Percentiles rank a stretch among this genome's conserved stretches.
These are phyloP conservation scores for Coenonympha arcania DNA, from an alignment of 2,888 invertebrate genomes.

Conservation along the genomic window DNA sequence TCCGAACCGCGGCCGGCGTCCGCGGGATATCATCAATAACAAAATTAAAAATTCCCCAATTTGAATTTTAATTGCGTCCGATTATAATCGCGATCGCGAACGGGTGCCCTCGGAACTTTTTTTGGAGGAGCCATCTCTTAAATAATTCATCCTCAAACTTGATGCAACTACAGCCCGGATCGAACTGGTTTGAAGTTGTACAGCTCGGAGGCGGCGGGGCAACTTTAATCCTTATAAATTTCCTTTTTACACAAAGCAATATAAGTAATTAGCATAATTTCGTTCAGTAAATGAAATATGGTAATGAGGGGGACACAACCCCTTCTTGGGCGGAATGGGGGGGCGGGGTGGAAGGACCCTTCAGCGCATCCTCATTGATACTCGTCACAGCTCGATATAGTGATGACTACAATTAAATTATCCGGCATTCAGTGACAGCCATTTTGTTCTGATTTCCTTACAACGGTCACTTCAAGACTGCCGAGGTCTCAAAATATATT, in stretches of 20 bases:
- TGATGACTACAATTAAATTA: slow-evolving; percentile 73
- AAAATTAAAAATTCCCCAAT: slow-evolving; percentile 72
- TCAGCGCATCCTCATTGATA: slow-evolving; percentile 70
- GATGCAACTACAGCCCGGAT: slow-evolving; percentile 47
- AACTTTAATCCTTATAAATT: slow-evolving; percentile 75
- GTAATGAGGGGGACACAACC: slow-evolving; percentile 70
- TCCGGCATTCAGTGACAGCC: slow-evolving; percentile 56
- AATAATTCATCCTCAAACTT: slow-evolving; percentile 62
- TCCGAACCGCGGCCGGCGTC: no score
- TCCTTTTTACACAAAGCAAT: slow-evolving; percentile 76
- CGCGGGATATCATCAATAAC: slow-evolving; percentile 69
- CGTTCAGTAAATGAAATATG: slow-evolving; percentile 76
- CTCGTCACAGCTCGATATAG: slow-evolving; percentile 69
- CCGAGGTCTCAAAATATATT: background rate
- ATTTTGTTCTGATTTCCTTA: slow-evolving; percentile 64
- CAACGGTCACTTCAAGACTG: background rate
- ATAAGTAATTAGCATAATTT: slow-evolving; percentile 76
- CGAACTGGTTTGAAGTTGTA: slow-evolving; percentile 33
- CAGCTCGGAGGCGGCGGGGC: slow-evolving; percentile 48
- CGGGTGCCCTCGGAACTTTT: slow-evolving; percentile 48
- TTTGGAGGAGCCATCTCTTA: slow-evolving; percentile 53
- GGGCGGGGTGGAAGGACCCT: slow-evolving; percentile 50
- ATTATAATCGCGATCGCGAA: slow-evolving; percentile 69
- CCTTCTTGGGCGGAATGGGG: slow-evolving; percentile 56
- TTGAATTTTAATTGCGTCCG: slow-evolving; percentile 73